Base-by-base conservation (phyloP, 2,113 vertebrate genomes). In the Amphiprion percula region DNA sequence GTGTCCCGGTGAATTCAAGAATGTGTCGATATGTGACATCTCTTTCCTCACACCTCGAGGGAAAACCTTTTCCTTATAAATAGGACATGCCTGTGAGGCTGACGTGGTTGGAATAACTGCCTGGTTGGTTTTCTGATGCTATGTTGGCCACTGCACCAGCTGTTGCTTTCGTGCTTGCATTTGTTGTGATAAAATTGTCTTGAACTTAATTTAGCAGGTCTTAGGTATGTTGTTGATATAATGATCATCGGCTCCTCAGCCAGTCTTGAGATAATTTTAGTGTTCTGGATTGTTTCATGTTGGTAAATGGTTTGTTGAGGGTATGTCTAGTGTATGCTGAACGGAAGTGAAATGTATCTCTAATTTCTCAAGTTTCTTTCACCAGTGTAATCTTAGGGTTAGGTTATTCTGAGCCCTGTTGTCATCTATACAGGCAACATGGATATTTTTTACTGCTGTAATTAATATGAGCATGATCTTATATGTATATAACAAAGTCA, bases 121-220 rank as follows among this genome's bases (percentile, higher is more conserved):
- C 58, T 66, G 41, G 2, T 76, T 74, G 47, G 19, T 74, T 79
- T 70, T 80, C 66, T 80, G 68, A 68, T 77, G 79, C 74, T 55
- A 39, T 68, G 74, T 71, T 65, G 46, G 39, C 50, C 39, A 23
- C 30, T 71, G 50, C 49, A 21, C 64, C 82, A 89, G 81, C 86
- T 90, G 87, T 66, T 81, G 61, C 10, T 1, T 59, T 73, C 62
- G 75, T 77, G 61, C 10, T 1, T 59, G 75, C 62, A 76, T 77
- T 85, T 87, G 75, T 76, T 68, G 77, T 71, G 69, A 82, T 62
- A 28, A 82, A 89, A 67, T 70, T 10, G 60, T 52, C 74, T 52
- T 47, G 82, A 84, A 79, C 68, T 52, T 79, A 87, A 84, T 88
- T 87, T 82, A 88, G 81, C 53, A 58, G 37, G 28, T 55, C 58